Conservation (phyloP, 2,888 invertebrate species). For the Caenorhabditis sinica region DNA sequence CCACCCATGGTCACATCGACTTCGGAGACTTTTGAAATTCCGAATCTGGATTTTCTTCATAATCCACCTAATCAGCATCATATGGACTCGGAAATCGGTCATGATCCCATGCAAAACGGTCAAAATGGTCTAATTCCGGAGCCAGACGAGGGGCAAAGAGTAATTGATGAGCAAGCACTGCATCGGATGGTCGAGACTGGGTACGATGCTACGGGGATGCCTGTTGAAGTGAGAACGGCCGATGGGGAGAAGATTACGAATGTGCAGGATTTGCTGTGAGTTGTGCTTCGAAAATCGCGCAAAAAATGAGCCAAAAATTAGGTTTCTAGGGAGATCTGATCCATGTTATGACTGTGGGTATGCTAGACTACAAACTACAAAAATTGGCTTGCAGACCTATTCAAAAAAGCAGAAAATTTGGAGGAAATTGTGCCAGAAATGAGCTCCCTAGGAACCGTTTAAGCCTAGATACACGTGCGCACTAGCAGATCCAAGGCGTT, state of each 20-base stretch:
- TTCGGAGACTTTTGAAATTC: too few relatives aligned
- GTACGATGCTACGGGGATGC: slow-evolving; percentile 62
- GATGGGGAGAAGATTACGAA: slow-evolving; percentile 59
- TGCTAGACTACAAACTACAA: too few relatives aligned
- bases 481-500: too few relatives aligned
- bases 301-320: neutral
- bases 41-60: too few relatives aligned
- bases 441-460: too few relatives aligned
- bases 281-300: neutral
- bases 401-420: too few relatives aligned
- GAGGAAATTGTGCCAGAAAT: too few relatives aligned
- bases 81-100: neutral
- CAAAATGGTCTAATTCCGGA: too few relatives aligned
- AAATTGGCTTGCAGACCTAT: too few relatives aligned
- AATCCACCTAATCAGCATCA: neutral
- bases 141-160: slow-evolving; percentile 1
- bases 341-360: neutral
- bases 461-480: too few relatives aligned
- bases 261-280: slow-evolving; percentile 45
- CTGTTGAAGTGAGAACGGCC: slow-evolving; percentile 65
- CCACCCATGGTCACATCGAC: too few relatives aligned
- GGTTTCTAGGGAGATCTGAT: neutral
- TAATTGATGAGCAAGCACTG: slow-evolving; percentile 70
- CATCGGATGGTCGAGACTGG: slow-evolving; percentile 68
- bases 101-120: neutral